Conservation (phyloP, 2,113 vertebrate genomes). For the Zosterops lateralis region DNA sequence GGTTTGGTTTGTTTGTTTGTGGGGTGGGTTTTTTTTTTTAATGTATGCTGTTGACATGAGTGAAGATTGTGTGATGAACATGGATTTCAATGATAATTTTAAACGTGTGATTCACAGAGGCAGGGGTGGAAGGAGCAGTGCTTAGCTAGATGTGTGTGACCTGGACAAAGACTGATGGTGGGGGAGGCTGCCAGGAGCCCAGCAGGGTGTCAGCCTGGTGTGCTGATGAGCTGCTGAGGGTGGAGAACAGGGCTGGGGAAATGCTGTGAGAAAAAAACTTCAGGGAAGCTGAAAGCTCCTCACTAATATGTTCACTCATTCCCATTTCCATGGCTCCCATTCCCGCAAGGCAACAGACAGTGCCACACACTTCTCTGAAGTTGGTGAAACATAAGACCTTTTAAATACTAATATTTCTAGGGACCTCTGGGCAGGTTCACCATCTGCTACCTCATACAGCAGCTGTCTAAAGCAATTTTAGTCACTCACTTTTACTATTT, state of each 20-base stretch:
- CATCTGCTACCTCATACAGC: slow-evolving; percentile 38
- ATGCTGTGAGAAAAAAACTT: background rate
- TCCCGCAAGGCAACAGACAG: slow-evolving; percentile 20
- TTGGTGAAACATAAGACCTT: slow-evolving; percentile 37
- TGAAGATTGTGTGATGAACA: background rate
- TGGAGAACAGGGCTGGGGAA: slow-evolving; percentile 6
- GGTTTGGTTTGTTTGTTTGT: too few relatives aligned
- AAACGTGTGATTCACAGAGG: background rate
- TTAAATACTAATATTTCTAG: slow-evolving; percentile 62
- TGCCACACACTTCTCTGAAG: background rate
- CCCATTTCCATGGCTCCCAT: background rate
- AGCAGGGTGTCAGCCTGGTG: background rate
- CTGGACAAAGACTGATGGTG: background rate
- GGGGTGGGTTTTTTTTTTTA: background rate
- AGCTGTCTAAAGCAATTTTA: slow-evolving; percentile 36
- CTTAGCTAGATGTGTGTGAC: background rate
- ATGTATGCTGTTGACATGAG: background rate
- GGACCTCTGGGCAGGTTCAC: background rate
- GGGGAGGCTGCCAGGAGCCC: background rate
- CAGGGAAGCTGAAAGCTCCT: slow-evolving; percentile 34
- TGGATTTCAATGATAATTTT: background rate
- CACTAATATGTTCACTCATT: background rate
- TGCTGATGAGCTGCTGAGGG: slow-evolving; percentile 10
- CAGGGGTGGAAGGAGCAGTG: background rate
- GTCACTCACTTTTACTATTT: slow-evolving; percentile 3